Percentiles rank a stretch among this genome's conserved stretches.
These are phyloP conservation scores for Aleadryas rufinucha DNA, from an alignment of 2,113 vertebrate species.

Conservation along the genomic window DNA sequence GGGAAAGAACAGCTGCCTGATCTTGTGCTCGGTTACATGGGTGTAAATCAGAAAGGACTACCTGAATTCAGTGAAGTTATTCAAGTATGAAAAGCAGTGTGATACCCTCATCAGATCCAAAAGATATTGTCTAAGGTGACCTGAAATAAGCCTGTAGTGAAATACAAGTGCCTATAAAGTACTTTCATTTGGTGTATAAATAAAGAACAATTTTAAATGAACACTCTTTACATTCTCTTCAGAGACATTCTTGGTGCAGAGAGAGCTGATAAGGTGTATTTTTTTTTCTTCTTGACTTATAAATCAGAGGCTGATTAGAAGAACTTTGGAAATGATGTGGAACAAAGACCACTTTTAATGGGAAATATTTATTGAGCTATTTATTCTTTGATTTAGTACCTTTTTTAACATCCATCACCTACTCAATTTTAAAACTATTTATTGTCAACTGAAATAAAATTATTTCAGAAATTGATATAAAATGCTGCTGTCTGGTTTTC, in stretches of 20 bases:
- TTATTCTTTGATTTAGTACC: background rate
- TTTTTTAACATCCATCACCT: background rate
- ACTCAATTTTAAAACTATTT: background rate
- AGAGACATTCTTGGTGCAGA: background rate
- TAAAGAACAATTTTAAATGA: background rate
- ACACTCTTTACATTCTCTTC: background rate
- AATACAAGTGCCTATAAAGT: background rate
- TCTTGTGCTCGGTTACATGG: background rate
- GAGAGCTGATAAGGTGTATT: background rate
- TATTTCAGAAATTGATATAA: background rate
- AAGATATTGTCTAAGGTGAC: background rate
- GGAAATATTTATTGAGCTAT: background rate
- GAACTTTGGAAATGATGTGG: background rate
- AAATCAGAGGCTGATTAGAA: background rate
- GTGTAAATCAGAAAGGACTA: slow-evolving; percentile 5
- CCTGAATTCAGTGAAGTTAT: background rate
- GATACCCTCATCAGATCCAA: background rate
- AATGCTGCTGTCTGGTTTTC: background rate
- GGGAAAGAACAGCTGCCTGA: background rate
- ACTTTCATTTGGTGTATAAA: background rate
- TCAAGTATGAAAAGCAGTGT: background rate
- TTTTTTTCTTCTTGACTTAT: background rate
- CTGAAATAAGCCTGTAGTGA: background rate
- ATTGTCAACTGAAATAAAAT: background rate
- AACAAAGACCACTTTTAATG: background rate